A percentile compares a stretch with the other conserved stretches of the same genome.
Conservation (phyloP, 2,797 vertebrate genomes). For the Pseudochromis fuscus region DNA sequence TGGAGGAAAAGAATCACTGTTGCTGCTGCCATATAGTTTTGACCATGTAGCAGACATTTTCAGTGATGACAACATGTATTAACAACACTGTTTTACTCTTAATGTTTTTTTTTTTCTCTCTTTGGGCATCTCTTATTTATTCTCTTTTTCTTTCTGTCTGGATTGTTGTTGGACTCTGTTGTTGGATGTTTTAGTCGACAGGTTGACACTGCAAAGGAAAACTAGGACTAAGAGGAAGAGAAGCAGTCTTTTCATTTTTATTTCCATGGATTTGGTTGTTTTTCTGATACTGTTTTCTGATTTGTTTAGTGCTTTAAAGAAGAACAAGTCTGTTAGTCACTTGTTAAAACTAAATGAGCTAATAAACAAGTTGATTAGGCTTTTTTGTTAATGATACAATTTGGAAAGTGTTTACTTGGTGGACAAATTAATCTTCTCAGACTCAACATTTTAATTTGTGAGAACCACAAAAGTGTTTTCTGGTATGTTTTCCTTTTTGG, state of each 20-base stretch:
- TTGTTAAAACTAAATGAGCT: background rate
- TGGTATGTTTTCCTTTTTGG: background rate
- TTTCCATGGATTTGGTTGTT: background rate
- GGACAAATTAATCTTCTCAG: too few species aligned
- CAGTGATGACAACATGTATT: background rate
- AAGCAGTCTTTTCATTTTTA: background rate
- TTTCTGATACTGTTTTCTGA: too few species aligned
- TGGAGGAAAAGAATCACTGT: too few species aligned
- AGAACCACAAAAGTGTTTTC: background rate
- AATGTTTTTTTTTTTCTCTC: too few species aligned
- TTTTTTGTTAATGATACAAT: background rate
- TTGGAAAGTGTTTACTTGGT: background rate
- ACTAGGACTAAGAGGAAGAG: background rate
- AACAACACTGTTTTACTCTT: background rate
- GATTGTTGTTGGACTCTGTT: slow-evolving; percentile 12
- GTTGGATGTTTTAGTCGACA: slow-evolving; percentile 6
- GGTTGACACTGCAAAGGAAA: slow-evolving; percentile 17
- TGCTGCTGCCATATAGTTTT: background rate
- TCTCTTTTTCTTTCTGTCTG: background rate
- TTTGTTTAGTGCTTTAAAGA: too few species aligned
- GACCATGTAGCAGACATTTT: background rate
- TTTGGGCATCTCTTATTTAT: background rate
- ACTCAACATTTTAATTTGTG: too few species aligned
- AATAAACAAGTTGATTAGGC: background rate
- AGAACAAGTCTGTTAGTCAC: too few species aligned